Base-by-base conservation (phyloP, 2,888 invertebrate genomes). In the Cryptus viduatorius region DNA sequence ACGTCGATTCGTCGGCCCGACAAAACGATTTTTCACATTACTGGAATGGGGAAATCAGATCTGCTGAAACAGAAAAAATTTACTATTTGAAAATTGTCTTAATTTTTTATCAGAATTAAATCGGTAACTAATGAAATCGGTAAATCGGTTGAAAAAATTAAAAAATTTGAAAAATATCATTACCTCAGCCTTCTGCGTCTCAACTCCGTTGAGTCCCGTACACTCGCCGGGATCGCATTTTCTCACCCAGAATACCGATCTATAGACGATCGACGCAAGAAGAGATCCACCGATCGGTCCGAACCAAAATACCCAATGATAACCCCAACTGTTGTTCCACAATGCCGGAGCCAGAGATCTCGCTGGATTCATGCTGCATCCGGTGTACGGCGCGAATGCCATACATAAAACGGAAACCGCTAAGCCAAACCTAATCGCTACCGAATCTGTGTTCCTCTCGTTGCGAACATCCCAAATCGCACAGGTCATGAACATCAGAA, bases 301-400 rank as follows among this genome's bases (percentile, higher is more conserved):
- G 4, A 95, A 92, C 96, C 97, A 97, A 89, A 96, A 97, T 0
- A 96, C 94, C 97, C 97, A 97, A 85, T 97, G 97, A 42, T 94
- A 88, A 0, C 91, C 86, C 96, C 97, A 97, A 56, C 94, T 94
- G 1, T 95, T 95, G 46, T 96, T 96, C 94, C 96, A 96, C 1
- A 97, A 87, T 0, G 97, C 97, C 0, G 97, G 97, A 0, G 95
- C 97, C 19, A 97, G 95, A 4, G 95, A 94, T 84, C 97, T 95
- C 0, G 96, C 96, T 0, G 97, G 97, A 90, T 97, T 97, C 96
- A 97, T 95, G 90, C 96, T 96, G 59, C 95, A 96, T 0, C 96
- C 96, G 0, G 97, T 97, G 86, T 96, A 95, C 1, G 96, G 96
- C 4, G 96, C 96, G 37, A 96, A 96, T 1, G 95, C 95, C 79